Conservation (phyloP, 2,113 vertebrate species). For the Tachysurus vachellii region DNA sequence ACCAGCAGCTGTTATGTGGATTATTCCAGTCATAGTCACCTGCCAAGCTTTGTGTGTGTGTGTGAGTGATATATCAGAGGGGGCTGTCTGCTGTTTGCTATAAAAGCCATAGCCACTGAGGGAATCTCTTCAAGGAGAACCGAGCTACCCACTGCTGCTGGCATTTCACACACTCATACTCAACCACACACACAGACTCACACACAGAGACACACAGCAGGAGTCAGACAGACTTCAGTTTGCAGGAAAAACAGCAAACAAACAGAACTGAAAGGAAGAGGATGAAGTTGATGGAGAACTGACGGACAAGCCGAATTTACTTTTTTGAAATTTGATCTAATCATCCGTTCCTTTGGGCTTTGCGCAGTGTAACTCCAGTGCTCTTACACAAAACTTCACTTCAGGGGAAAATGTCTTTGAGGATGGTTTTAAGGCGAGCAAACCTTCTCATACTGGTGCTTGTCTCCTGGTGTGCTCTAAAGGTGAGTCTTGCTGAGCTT, state of each 20-base stretch:
- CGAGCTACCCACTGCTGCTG: conserved; percentile 36
- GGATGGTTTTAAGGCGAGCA: conserved; percentile 26
- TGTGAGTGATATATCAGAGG: conserved; percentile 49
- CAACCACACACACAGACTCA: conserved; percentile 1
- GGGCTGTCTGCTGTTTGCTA: conserved; percentile 54
- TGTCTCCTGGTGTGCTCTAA: conserved; percentile 45
- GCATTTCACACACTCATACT: conserved; percentile 12
- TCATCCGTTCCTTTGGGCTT: neutral
- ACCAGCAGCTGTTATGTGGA: neutral
- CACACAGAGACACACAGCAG: conserved; percentile 5
- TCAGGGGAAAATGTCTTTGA: conserved; percentile 25
- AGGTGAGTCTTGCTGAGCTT: conserved; percentile 48
- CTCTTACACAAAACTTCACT: neutral
- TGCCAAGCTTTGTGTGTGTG: neutral
- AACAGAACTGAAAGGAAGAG: neutral
- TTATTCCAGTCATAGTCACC: conserved; percentile 4
- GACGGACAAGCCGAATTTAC: neutral
- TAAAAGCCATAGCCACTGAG: conserved; percentile 52
- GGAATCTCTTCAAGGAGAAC: conserved; percentile 48
- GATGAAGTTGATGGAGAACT: neutral
- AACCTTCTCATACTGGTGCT: conserved; percentile 40
- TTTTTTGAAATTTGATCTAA: conserved; percentile 7
- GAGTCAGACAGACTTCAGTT: conserved; percentile 14
- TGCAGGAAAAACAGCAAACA: neutral
- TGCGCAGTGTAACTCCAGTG: neutral